Evolutionary conservation across 1,140 invertebrate species (phyloP).

Genomic region (Caenorhabditis tropicalis): DNA sequence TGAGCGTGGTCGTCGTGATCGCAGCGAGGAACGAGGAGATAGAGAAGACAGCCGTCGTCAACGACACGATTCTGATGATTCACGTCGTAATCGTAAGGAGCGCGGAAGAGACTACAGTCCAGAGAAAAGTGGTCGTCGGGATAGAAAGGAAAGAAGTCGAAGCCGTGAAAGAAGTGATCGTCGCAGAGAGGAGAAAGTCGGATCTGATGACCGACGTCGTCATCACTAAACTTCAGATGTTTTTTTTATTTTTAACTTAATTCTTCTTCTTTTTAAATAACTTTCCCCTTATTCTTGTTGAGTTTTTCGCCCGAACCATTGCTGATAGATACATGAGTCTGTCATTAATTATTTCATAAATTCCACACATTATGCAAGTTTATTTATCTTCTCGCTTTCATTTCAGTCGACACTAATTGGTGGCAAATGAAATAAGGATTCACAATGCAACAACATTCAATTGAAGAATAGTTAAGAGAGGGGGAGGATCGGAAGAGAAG

Average conservation of each 20-base stretch:
- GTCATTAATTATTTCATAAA: not conserved
- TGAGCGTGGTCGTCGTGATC: not conserved
- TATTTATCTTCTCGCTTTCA: conserved; percentile 37
- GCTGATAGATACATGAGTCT: not conserved
- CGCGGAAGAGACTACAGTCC: not conserved
- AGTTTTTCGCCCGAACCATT: not conserved
- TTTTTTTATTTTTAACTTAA: not conserved
- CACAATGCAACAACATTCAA: conserved; percentile 39
- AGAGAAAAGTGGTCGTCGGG: not conserved
- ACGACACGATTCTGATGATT: not conserved
- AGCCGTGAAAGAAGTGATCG: not conserved
- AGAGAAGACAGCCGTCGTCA: not conserved
- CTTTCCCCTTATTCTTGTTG: not conserved
- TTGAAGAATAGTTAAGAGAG: not conserved
- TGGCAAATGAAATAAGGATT: conserved; percentile 26
- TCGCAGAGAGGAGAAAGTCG: not conserved
- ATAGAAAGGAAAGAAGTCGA: not conserved
- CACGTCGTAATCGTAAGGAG: not conserved
- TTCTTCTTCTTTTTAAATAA: not conserved
- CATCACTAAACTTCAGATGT: not conserved
- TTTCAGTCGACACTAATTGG: conserved; percentile 1
- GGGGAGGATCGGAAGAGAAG: not conserved
- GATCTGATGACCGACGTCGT: not conserved
- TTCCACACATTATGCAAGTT: conserved; percentile 22
- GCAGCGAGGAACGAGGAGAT: too few relatives aligned